Evolutionary conservation across 2,113 vertebrate genomes (phyloP), one percentile per base, ranked within the genome.

Genomic region (Platichthys flesus): DNA sequence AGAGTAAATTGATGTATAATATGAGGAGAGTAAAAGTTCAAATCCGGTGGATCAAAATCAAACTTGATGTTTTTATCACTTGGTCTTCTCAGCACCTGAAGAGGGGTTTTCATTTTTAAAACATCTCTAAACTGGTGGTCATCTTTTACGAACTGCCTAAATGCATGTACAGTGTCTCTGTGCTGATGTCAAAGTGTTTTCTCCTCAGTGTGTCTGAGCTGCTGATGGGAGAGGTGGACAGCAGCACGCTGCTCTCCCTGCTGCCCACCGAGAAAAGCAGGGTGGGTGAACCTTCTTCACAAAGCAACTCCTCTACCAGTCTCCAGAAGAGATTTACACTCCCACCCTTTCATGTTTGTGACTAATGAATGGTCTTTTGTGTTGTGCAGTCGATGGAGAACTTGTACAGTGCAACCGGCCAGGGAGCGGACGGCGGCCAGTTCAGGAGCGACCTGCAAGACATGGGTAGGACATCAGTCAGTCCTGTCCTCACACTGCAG

Each of bases 141-240:
- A 42, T n/a, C 4, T 31, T 31, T 16, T 7, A 4, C 15, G 3
- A 23, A 21, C 31, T 18, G 28, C 24, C 2, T 24, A n/a, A 3
- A 3, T 1, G 28, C n/a, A 40, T 35, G 12, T 15, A 9, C 23
- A 15, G 14, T 18, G 1, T 21, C 3, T 59, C 37, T 40, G 31
- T 60, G 18, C 13, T 3, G 9, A 28, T 42, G 15, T 73, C 1
- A 66, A 1, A 2, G 4, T 74, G 5, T 45, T 82, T 26, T 79
- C 52, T 67, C 40, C 67, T 37, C 84, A 99, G 96, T 1, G 97
- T 99, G 60, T 98, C 98, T 0, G 98, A 99, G 62, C 94, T 98
- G 90, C 95, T 99, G 92, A 97, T 98, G 97, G 98, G 98, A 0
- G 98, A 99, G 78, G 96, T 98, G 89, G 97, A 99, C 93, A 97